Evolutionary conservation across 2,113 vertebrate genomes (phyloP).

Genomic region (Excalfactoria chinensis): DNA sequence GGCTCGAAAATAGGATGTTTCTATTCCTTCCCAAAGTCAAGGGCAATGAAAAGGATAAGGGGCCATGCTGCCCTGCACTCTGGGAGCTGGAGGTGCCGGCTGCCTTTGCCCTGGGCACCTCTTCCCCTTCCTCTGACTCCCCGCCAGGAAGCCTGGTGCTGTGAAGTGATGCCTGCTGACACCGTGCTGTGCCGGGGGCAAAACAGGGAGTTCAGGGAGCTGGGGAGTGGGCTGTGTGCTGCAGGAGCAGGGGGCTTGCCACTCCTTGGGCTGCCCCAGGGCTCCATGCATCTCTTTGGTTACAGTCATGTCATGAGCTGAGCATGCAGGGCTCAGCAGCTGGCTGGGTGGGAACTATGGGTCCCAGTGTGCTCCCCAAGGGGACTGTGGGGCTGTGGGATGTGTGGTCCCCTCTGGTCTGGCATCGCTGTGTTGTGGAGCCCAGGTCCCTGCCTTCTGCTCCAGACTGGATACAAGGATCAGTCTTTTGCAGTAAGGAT

Average conservation of each 20-base stretch:
- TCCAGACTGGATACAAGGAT: background rate
- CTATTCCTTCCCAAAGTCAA: background rate
- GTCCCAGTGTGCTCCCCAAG: constrained; percentile 18
- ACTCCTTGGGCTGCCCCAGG: background rate
- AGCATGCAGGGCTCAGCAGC: background rate
- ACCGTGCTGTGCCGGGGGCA: background rate
- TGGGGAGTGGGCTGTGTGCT: background rate
- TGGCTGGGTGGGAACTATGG: constrained; percentile 50
- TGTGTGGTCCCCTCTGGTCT: accelerated
- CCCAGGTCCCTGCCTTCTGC: background rate
- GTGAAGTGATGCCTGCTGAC: constrained; percentile 69
- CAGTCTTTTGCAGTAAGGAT: too few species aligned
- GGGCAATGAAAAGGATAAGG: background rate
- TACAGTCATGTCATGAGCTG: background rate
- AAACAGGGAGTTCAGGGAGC: too few species aligned
- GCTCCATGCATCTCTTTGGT: background rate
- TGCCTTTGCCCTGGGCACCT: constrained; percentile 55
- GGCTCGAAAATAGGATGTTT: background rate
- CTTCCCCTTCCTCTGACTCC: constrained; percentile 50
- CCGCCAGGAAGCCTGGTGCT: constrained; percentile 49
- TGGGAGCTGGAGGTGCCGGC: background rate
- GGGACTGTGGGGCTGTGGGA: accelerated
- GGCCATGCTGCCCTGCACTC: background rate
- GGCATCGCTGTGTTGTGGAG: background rate
- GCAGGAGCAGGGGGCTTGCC: background rate